These are phyloP conservation scores for Pachypeltis micranthus DNA, from an alignment of 1,140 invertebrate genomes.

Conservation along the genomic window DNA sequence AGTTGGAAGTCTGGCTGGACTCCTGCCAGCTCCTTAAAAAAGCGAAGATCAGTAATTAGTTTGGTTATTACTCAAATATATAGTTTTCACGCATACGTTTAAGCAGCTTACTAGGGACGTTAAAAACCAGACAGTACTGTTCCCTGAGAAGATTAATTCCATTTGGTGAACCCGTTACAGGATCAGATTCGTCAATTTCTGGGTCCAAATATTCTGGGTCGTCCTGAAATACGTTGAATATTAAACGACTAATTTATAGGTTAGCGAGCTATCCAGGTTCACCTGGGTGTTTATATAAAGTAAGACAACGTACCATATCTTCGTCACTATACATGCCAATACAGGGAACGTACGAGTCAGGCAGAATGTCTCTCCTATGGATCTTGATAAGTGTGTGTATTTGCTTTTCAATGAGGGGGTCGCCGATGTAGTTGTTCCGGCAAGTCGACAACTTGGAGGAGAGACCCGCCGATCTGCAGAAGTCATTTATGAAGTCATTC, in stretches of 20 bases:
- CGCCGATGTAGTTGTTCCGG: conserved; percentile 7
- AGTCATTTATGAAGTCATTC: conserved; percentile 19
- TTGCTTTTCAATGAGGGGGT: conserved; percentile 18
- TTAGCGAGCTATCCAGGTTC: no score
- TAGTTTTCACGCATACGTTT: neutral
- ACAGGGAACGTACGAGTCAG: conserved; percentile 8
- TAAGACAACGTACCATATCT: conserved; percentile 21
- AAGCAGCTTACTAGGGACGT: conserved; percentile 11
- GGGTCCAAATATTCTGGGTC: conserved; percentile 41
- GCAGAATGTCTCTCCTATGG: conserved; percentile 10
- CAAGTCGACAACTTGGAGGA: conserved; percentile 5
- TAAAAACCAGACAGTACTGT: conserved; percentile 32
- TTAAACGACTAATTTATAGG: no score
- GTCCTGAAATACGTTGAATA: conserved; percentile 24
- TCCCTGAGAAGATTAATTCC: conserved; percentile 37
- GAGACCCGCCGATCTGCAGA: conserved; percentile 19
- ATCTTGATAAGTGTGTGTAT: conserved; percentile 19
- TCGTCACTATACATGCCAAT: conserved; percentile 19
- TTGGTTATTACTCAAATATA: neutral
- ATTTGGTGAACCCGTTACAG: conserved; percentile 31
- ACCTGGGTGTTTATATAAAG: no score
- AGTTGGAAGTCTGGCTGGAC: neutral
- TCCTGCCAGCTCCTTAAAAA: neutral
- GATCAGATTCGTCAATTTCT: conserved; percentile 40
- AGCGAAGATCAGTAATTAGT: neutral